These are phyloP conservation scores for Trissolcus basalis DNA, from an alignment of 1,140 invertebrate species.

Conservation along the genomic window DNA sequence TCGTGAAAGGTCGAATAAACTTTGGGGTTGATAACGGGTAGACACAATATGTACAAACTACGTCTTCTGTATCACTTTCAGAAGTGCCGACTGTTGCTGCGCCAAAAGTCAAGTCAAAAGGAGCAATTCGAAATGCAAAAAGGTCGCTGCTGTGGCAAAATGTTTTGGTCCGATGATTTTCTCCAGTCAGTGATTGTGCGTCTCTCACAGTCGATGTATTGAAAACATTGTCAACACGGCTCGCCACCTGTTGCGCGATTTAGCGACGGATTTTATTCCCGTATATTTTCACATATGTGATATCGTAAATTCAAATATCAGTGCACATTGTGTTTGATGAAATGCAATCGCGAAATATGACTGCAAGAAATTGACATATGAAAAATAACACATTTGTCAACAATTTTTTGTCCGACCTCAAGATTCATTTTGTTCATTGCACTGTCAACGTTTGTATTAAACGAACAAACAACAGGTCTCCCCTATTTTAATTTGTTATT, in stretches of 20 bases:
- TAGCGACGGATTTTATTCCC: constrained; percentile 71
- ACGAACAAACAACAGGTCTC: too few relatives aligned
- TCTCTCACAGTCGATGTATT: constrained; percentile 54
- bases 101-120: too few relatives aligned
- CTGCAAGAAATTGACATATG: neutral
- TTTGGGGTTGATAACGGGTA: constrained; percentile 30
- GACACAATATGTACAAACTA: constrained; percentile 20
- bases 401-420: too few relatives aligned
- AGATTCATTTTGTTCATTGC: too few relatives aligned
- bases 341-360: constrained; percentile 21
- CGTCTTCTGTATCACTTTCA: constrained; percentile 18
- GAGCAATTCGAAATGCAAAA: neutral
- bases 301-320: constrained; percentile 55
- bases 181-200: constrained; percentile 46
- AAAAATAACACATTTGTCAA: constrained; percentile 19
- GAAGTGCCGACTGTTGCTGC: too few relatives aligned
- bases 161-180: constrained; percentile 51
- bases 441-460: too few relatives aligned
- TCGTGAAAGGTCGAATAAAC: constrained; percentile 35
- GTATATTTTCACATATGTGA: constrained; percentile 61
- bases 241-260: constrained; percentile 72
- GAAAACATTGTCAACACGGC: constrained; percentile 61
- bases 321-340: constrained; percentile 20
- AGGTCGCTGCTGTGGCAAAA: constrained; percentile 12
- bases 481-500: too few relatives aligned